A percentile compares a stretch with the other conserved stretches of the same genome.
Evolutionary conservation across 2,797 vertebrate species (phyloP).

Genomic region (Urosaurus nigricauda): DNA sequence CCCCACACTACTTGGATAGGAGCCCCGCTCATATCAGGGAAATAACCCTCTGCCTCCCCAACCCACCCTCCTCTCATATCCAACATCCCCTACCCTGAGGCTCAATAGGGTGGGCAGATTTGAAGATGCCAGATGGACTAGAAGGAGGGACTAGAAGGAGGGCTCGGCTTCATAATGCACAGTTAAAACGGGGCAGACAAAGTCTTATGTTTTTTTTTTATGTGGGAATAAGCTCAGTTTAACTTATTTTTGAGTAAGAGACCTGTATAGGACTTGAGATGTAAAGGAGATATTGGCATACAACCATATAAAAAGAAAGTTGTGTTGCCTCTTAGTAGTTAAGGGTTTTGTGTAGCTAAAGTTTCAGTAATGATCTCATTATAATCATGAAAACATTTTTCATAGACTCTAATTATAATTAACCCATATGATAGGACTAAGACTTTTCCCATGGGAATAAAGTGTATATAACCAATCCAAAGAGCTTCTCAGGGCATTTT

Average conservation of each 20-base stretch:
- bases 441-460: background rate
- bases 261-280: background rate
- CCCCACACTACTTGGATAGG: no score
- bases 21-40: no score
- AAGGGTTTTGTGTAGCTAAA: background rate
- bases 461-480: conserved; percentile 3
- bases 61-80: no score
- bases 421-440: background rate
- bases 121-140: no score
- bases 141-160: no score
- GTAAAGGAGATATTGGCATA: background rate
- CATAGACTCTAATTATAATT: background rate
- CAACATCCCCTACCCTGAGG: no score
- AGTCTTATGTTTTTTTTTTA: background rate
- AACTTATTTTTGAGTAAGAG: background rate
- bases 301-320: no score
- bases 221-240: background rate
- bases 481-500: background rate
- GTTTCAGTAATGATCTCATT: background rate
- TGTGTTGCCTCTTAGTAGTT: background rate
- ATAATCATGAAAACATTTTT: background rate
- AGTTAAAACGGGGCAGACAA: no score
- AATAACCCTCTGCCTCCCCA: no score
- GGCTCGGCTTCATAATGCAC: no score
- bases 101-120: no score